Base-by-base conservation (phyloP, 2,888 invertebrate genomes). In the Vannuccia rotundouncinata region DNA sequence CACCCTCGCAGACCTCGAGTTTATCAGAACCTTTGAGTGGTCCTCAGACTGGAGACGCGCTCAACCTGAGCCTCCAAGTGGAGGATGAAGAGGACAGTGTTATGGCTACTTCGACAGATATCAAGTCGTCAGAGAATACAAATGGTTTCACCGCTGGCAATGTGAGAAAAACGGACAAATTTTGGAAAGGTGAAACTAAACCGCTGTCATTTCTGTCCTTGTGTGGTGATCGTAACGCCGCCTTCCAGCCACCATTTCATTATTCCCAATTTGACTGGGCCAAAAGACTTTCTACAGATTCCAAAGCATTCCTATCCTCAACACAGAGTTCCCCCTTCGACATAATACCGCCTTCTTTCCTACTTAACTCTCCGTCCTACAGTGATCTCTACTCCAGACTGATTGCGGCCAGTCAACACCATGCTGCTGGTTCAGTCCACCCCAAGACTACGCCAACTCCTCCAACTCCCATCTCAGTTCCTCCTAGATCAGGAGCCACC, bases 51-150 rank as follows among this genome's bases (percentile, higher is more conserved):
- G 45, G 45, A 17, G 66, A 66, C 25, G 66, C 66, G 2, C 66
- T 66, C 66, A 66, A 66, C 22, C 66, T 66, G 22, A 22, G 22
- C 17, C 10, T 66, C 10, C 66, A 66, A 22, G 17, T 27, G 5
- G 66, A 66, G 2, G 66, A 66, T 66, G 66, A 66, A 17, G 66
- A 66, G 66, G 66, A 66, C 25, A 66, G 66, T 22, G 66, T 66
- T 27, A 66, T 66, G 66, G 25, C 66, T 2, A 45, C 45, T 13
- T 17, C 45, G 17, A 45, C 45, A 13, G 10, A 45, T 17, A 17
- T 45, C 10, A 45, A 45, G 45, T 45, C 5, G 5, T 45, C 17
- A 5, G 66, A 66, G 25, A 2, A 5, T n/a, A 66, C 5, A 22
- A 5, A 5, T 27, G 25, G 25, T 2, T 66, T 66, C 66, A 13